Evolutionary conservation across 2,797 vertebrate species (phyloP).

Genomic region (Toxotes lorentzi): DNA sequence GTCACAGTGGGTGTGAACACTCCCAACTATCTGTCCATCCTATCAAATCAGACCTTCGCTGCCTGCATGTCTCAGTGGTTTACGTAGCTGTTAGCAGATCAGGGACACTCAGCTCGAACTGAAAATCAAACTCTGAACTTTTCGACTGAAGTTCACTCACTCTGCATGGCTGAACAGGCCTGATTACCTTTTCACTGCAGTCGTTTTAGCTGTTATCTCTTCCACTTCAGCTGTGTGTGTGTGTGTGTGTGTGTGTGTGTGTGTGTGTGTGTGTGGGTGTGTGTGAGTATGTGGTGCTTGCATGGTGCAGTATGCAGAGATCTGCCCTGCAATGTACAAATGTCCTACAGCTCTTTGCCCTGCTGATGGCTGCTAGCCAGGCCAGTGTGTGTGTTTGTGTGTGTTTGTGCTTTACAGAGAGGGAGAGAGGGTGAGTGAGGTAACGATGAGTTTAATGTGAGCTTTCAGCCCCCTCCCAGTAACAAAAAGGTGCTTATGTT

Average conservation of each 20-base stretch:
- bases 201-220: constrained; percentile 58
- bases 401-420: constrained; percentile 14
- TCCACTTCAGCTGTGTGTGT: constrained; percentile 52
- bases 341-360: constrained; percentile 58
- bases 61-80: too few species aligned
- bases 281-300: constrained; percentile 16
- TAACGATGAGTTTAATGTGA: constrained; percentile 62
- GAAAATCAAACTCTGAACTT: constrained; percentile 45
- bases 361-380: constrained; percentile 48
- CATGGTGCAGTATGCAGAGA: constrained; percentile 24
- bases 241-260: constrained; percentile 17
- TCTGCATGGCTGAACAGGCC: constrained; percentile 55
- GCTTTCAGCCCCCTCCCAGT: constrained; percentile 33
- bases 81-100: not conserved
- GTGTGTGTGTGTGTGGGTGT: constrained; percentile 10
- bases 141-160: constrained; percentile 13
- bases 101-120: constrained; percentile 3
- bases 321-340: constrained; percentile 42
- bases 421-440: constrained; percentile 33
- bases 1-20: too few species aligned
- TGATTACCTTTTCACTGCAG: constrained; percentile 63
- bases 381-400: constrained; percentile 23
- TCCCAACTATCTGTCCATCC: too few species aligned
- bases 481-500: constrained; percentile 74
- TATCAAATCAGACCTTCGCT: too few species aligned